Conservation (phyloP, 2,113 vertebrate species). For the Elachura formosa region DNA sequence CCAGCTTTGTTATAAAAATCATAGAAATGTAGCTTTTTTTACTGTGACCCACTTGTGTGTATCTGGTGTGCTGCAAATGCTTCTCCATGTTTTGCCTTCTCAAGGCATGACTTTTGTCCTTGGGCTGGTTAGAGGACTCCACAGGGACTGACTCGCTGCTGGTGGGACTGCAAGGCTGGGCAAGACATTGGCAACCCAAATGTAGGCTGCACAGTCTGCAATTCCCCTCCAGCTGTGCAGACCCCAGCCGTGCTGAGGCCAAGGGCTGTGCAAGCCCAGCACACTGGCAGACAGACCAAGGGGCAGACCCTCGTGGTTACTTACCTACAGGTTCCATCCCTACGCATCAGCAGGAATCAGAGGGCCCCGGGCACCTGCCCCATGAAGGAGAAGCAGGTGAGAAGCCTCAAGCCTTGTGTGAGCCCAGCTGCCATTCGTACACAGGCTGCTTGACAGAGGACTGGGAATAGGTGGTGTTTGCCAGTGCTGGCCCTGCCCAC, state of each 20-base stretch:
- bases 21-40: background rate
- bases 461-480: background rate
- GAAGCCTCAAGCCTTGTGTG: background rate
- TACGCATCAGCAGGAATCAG: background rate
- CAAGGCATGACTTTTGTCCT: background rate
- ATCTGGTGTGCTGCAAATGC: background rate
- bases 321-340: fast-evolving
- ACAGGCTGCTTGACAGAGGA: background rate
- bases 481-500: fast-evolving
- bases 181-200: background rate
- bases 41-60: background rate
- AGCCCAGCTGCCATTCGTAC: background rate
- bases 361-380: background rate
- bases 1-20: background rate
- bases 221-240: background rate
- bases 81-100: background rate
- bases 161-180: background rate
- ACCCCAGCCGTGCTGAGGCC: background rate
- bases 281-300: background rate
- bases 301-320: fast-evolving
- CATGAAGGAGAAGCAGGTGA: background rate
- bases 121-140: background rate
- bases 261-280: background rate
- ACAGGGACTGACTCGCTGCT: background rate
- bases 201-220: fast-evolving